phyloP scores from a whole-genome alignment of 2,888 invertebrate species.

The Norana najaformis region DNA sequence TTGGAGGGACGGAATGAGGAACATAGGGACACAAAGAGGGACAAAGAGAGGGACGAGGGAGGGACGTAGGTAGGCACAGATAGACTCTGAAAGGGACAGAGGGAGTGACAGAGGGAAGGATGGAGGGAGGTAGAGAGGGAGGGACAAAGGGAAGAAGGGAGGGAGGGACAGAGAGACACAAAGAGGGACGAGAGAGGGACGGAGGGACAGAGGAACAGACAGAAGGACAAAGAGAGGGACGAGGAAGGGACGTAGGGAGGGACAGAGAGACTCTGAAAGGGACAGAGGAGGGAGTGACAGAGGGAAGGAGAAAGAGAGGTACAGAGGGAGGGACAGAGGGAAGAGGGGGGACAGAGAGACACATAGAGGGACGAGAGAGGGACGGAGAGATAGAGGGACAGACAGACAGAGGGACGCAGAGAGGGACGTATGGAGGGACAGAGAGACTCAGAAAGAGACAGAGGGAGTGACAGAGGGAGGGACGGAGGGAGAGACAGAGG shows the following conservation, averaged over 20 bases:
- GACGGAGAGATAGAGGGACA: too few relatives aligned
- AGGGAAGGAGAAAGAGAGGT: too few relatives aligned
- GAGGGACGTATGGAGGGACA: not conserved
- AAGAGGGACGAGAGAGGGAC: not conserved
- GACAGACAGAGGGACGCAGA: not conserved
- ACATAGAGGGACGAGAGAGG: too few relatives aligned
- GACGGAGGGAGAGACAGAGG: not conserved
- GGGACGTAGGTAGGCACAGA: not conserved
- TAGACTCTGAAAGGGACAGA: not conserved
- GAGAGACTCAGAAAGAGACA: not conserved
- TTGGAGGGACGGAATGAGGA: not conserved
- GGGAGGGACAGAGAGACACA: not conserved
- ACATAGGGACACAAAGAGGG: not conserved
- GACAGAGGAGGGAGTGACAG: too few relatives aligned
- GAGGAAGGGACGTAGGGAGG: not conserved
- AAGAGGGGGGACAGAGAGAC: too few relatives aligned
- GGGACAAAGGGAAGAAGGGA: not conserved
- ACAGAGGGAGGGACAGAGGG: too few relatives aligned
- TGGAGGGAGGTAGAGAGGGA: not conserved
- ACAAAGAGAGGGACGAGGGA: slow-evolving; percentile 8
- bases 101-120: not conserved
- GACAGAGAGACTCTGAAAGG: too few relatives aligned
- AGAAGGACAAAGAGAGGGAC: not conserved
- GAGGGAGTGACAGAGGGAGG: not conserved
- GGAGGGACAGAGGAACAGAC: not conserved